Evolutionary conservation across 2,797 vertebrate species (phyloP), one percentile per base, ranked within the genome.

Genomic region (Channallabes apus): DNA sequence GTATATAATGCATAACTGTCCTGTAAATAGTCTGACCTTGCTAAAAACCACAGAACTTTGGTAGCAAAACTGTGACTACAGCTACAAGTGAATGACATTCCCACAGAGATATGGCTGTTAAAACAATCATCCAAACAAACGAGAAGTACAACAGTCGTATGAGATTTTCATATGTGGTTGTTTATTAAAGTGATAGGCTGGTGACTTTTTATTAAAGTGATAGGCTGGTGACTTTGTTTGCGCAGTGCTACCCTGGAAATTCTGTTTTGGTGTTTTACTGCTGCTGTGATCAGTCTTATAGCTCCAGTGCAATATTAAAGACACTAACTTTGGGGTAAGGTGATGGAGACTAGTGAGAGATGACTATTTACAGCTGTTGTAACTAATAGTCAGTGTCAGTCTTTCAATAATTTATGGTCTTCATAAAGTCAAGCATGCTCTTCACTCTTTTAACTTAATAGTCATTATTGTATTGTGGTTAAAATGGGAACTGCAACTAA

Each of bases 1-100:
- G 80, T 75, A 83, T 80, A 85, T 82, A 85, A 86, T 80, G 82
- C 51, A 56, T 82, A 88, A 71, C 22, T 22, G 15, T 79, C 61
- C 29, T 77, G 54, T 75, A 82, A 87, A 89, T 79, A 82, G 24
- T 14, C n/a, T 82, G 61, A 79, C 71, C 79, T 35, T 82, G 82
- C 67, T 62, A 9, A 87, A 54, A 82, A 82, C 75, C 75, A 58
- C 82, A 86, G 82, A 59, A 67, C 65, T 62, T 84, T 27, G 51
- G n/a, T n/a, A 84, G 54, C 35, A 80, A 59, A 29, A 18, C 41
- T 51, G 17, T 80, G 61, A 65, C 24, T 64, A 46, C 35, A 41
- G 56, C 59, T 67, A 38, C 61, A 64, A 54, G 29, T 84, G 64
- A 78, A 7, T n/a, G 32, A 27, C 62, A 68, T 76, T 71, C 76